Evolutionary conservation across 2,113 vertebrate genomes (phyloP).

Genomic region (Bufo gargarizans): DNA sequence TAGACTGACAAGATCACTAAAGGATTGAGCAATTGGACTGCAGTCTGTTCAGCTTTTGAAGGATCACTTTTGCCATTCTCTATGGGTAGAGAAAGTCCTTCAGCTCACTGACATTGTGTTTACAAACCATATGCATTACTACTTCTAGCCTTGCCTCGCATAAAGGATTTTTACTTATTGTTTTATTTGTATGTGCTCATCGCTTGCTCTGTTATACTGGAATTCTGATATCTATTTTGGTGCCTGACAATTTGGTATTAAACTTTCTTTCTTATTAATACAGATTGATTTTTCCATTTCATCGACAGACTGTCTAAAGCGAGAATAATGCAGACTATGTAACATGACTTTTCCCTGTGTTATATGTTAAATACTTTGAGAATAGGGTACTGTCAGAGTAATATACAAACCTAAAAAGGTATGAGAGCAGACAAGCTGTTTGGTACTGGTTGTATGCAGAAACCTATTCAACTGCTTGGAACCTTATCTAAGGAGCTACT

Average conservation of each 20-base stretch:
- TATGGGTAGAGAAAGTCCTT: neutral
- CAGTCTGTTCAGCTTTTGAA: neutral
- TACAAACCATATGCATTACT: slow-evolving; percentile 5
- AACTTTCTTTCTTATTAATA: neutral
- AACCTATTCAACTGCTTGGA: slow-evolving; percentile 1
- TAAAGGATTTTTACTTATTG: neutral
- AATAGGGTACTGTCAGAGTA: neutral
- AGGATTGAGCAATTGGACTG: neutral
- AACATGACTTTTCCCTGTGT: neutral
- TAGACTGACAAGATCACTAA: neutral
- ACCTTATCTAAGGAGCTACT: neutral
- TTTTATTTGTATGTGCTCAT: neutral
- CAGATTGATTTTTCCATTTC: neutral
- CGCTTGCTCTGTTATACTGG: neutral
- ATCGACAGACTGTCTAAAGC: neutral
- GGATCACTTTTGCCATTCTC: neutral
- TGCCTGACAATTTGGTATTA: slow-evolving; percentile 18
- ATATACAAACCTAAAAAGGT: neutral
- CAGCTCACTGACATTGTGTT: neutral
- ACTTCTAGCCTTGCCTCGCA: neutral
- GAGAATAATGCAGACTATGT: neutral
- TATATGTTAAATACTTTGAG: neutral
- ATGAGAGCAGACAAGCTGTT: neutral
- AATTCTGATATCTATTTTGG: slow-evolving; percentile 17
- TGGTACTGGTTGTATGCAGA: slow-evolving; percentile 27